Percentiles rank a stretch among this genome's conserved stretches.
These are phyloP conservation scores for Onthophagus sagittarius DNA, from an alignment of 2,888 invertebrate genomes.

Conservation along the genomic window DNA sequence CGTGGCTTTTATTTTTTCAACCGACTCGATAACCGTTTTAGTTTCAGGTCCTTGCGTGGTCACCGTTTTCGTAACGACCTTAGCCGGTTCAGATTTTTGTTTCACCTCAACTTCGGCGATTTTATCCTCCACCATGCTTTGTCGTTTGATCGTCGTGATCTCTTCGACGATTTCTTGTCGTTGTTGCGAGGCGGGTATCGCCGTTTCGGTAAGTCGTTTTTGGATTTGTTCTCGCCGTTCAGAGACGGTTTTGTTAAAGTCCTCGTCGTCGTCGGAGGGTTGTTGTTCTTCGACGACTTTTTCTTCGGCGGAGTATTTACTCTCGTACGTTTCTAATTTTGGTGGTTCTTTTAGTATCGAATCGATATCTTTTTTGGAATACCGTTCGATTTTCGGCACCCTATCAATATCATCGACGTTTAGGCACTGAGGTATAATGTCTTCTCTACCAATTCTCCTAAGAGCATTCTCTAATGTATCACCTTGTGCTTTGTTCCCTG, in stretches of 20 bases:
- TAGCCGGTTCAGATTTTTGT: conserved; percentile 33
- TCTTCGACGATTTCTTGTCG: conserved; percentile 71
- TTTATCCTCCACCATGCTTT: conserved; percentile 55
- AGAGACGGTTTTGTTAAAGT: conserved; percentile 66
- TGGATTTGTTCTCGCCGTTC: conserved; percentile 74
- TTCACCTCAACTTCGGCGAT: conserved; percentile 57
- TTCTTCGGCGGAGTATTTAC: conserved; percentile 77
- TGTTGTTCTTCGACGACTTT: conserved; percentile 63
- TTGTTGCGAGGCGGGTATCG: conserved; percentile 68
- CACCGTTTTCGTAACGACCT: conserved; percentile 32
- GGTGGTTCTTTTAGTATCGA: conserved; percentile 38
- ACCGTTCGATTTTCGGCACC: conserved; percentile 54
- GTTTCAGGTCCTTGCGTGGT: conserved; percentile 24
- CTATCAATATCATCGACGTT: conserved; percentile 54
- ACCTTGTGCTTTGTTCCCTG: conserved; percentile 50
- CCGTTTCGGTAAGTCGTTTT: conserved; percentile 66
- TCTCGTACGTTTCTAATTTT: conserved; percentile 57
- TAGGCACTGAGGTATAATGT: conserved; percentile 84
- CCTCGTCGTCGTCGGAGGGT: conserved; percentile 56
- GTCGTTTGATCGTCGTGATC: conserved; percentile 64
- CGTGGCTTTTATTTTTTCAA: conserved; percentile 27
- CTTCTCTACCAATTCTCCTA: conserved; percentile 81
- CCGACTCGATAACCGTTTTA: conserved; percentile 28
- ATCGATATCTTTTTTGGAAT: conserved; percentile 65
- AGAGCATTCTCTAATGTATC: conserved; percentile 75